Evolutionary conservation across 2,797 vertebrate species (phyloP), one percentile per base, ranked within the genome.

Genomic region (Anabacerthia variegaticeps): DNA sequence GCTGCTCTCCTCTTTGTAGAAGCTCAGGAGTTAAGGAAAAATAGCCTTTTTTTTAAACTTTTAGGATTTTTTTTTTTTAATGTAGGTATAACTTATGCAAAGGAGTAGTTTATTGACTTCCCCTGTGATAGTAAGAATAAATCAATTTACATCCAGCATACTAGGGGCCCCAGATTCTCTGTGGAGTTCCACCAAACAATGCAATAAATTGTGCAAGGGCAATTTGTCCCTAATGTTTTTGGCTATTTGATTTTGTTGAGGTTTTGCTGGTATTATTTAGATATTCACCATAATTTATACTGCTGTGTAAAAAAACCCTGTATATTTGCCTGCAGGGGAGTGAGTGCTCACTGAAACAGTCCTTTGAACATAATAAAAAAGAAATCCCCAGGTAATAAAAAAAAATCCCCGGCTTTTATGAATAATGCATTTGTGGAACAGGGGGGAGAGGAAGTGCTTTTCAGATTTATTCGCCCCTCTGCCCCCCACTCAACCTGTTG

Each of bases 331-430:
- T 96, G 84, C 81, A 94, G 80, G 95, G 93, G 86, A 92, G 85
- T 82, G 78, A 94, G 54, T 46, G 21, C 80, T 97, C 75, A 88
- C 77, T 85, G 93, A 93, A 96, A 95, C 84, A 94, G 56, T 82
- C 92, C 94, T 96, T 97, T 96, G 96, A 95, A 96, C 91, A 92
- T 87, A 95, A 95, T 95, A 91, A 96, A 97, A 95, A 83, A 72
- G 52, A 96, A 97, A 97, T 97, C 93, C 87, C 91, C 80, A 92
- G 88, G 91, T 94, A 93, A 93, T 93, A 92, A 95, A 91, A 92
- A 92, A 95, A 94, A 94, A 93, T 71, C 84, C 36, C 68, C 1
- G 4, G 56, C 82, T 92, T 94, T 95, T 93, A 96, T 96, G 90
- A 95, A 95, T 95, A 87, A 92, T 90, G 76, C 61, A 94, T 88